Conservation (phyloP, 2,797 vertebrate genomes). For the Naso thynnoides region DNA sequence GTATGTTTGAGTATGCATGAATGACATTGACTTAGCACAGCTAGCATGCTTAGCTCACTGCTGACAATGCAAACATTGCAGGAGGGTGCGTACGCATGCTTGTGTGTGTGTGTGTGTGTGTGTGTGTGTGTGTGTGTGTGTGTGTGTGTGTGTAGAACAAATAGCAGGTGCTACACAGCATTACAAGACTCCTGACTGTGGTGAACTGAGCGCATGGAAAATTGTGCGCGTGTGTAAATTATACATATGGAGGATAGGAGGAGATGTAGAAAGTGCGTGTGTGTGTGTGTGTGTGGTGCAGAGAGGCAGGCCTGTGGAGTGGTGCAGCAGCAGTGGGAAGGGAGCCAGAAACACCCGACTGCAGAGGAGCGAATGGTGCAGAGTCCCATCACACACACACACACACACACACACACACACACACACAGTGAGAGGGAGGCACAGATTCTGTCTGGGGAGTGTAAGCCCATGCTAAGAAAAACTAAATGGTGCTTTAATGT, state of each 20-base stretch:
- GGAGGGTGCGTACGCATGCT: not conserved
- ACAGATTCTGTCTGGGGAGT: conserved; percentile 63
- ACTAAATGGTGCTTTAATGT: conserved; percentile 30
- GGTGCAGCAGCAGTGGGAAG: conserved; percentile 84
- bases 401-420: conserved; percentile 33
- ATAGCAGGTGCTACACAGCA: conserved; percentile 41
- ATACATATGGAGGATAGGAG: conserved; percentile 50
- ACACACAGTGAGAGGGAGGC: conserved; percentile 42
- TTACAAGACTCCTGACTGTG: conserved; percentile 42
- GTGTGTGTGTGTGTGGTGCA: conserved; percentile 66
- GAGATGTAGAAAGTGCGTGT: conserved; percentile 42
- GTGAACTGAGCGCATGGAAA: conserved; percentile 27
- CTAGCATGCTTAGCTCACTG: conserved; percentile 52
- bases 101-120: not conserved
- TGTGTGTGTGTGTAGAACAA: not conserved
- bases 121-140: conserved; percentile 4
- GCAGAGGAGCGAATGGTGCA: conserved; percentile 84
- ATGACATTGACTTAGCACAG: conserved; percentile 64
- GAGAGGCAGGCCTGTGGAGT: conserved; percentile 80
- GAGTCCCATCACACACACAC: conserved; percentile 66
- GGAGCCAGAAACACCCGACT: conserved; percentile 83
- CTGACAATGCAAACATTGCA: conserved; percentile 49
- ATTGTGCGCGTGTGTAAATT: conserved; percentile 47
- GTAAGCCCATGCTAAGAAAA: conserved; percentile 38
- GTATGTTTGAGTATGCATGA: conserved; percentile 30